Base-by-base conservation (phyloP, 2,113 vertebrate genomes). In the Gracilinanus agilis region DNA sequence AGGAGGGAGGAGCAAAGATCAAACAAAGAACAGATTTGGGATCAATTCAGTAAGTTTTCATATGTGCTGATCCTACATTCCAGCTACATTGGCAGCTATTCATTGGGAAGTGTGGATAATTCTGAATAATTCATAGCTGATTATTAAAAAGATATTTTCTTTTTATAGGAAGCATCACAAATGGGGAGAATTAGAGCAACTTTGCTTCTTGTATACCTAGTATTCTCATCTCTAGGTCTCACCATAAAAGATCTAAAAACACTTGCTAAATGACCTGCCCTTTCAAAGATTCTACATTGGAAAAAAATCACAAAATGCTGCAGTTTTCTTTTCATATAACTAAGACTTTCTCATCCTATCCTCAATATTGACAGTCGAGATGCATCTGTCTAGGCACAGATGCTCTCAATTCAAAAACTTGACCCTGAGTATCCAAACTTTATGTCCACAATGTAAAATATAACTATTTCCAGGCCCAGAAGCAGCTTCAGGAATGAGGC, bases 21-120 rank as follows among this genome's bases (percentile, higher is more conserved):
- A 90, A 83, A 89, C 2, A 53, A 90, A 95, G 91, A 96, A 67
- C 16, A 97, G 88, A 92, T 92, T 94, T 97, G 40, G 89, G 89
- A 53, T 27, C 6, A 24, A n/a, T 7, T 55, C 89, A 83, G 49
- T 55, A 89, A 95, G 27, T 5, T 1, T 55, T 83, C 67, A 83
- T 83, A 83, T 2, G n/a, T 75, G 34, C 34, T 75, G 67, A 83
- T 83, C n/a, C n/a, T 55, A 27, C 54, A 53, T 88, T 95, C 91
- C 53, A 94, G 53, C 12, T 92, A 0, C 91, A 92, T 89, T 53
- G 3, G 55, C n/a, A 16, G 8, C 91, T 1, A 1, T 54, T 93
- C 90, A 88, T 89, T 21, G 12, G 53, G 40, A 94, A 23, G 94
- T 92, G 25, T 75, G 92, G 92, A 6, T 29, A 89, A 75, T 96